Evolutionary conservation across 2,888 invertebrate species (phyloP).

Genomic region (Heliothis peltigera): DNA sequence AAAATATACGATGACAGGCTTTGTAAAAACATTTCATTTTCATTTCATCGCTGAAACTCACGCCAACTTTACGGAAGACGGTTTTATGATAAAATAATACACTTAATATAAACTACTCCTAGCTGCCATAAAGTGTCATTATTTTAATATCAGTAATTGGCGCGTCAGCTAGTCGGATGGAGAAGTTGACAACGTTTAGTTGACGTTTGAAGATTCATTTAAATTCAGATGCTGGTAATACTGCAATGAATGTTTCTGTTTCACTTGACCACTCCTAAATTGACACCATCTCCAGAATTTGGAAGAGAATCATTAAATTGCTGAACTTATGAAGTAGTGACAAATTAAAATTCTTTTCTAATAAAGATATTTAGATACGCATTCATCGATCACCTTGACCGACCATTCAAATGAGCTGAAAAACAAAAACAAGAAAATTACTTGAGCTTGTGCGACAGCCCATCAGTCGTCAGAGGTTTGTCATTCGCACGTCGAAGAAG

Average conservation of each 20-base stretch:
- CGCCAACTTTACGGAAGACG: conserved; percentile 19
- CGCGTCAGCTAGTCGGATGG: conserved; percentile 7
- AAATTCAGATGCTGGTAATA: conserved; percentile 1
- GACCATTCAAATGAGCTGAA: conserved; percentile 45
- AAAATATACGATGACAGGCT: conserved; percentile 24
- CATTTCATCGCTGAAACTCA: conserved; percentile 30
- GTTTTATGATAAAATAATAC: conserved; percentile 33
- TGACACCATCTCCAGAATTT: not conserved
- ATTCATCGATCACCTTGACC: conserved; percentile 57
- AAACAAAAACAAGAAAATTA: conserved; percentile 34
- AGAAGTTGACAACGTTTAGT: conserved; percentile 7
- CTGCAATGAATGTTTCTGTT: not conserved
- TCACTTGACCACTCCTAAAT: conserved; percentile 15
- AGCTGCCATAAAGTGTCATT: conserved; percentile 29
- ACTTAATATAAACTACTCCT: conserved; percentile 16
- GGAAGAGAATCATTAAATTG: conserved; percentile 2
- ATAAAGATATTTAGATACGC: conserved; percentile 33
- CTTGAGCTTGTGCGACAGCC: conserved; percentile 7
- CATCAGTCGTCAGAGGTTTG: conserved; percentile 46
- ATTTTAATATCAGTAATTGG: conserved; percentile 16
- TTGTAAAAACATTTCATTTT: conserved; percentile 30
- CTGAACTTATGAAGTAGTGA: conserved; percentile 19
- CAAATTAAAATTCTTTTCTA: conserved; percentile 11
- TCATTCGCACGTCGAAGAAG: conserved; percentile 51
- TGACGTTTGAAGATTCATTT: not conserved